Base-by-base conservation (phyloP, 2,888 invertebrate genomes). In the Carpatolechia fugitivella region DNA sequence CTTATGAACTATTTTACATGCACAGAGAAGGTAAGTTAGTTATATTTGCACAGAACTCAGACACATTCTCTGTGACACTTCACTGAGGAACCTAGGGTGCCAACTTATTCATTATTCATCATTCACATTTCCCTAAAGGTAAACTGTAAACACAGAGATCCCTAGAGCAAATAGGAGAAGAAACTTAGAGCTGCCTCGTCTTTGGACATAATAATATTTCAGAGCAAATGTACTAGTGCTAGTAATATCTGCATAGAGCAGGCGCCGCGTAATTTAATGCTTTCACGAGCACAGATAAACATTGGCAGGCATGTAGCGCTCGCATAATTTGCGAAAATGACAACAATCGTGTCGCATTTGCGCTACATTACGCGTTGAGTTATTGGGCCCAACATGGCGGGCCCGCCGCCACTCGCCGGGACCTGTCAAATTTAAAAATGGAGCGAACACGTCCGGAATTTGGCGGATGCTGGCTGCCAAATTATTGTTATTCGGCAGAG, bases 351-450 rank as follows among this genome's bases (percentile, higher is more conserved):
- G 81, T 80, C 82, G 76, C 78, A 74, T 80, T 80, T 73, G 80
- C 78, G 81, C 80, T 83, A 84, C 82, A 85, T 84, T 85, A 84
- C 80, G 76, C 73, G 78, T 72, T 81, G 82, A 82, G 78, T 82
- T 81, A 80, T 81, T 79, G 79, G 78, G 59, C 62, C 64, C 65
- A 69, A 68, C 62, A 68, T 70, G 68, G 72, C 70, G 35, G 38
- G 29, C 35, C 46, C 40, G n/a, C 33, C 47, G 65, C 60, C 67
- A 59, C 52, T 65, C 71, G 69, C 70, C 74, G 79, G 80, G 80
- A 80, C 73, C 83, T 87, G 86, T 89, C 88, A 88, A 87, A 85
- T 89, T 89, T 87, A 87, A 90, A 89, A 89, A 87, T 84, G 82
- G 78, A 84, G 81, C 82, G 80, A 82, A 85, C 82, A 81, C 83